phyloP scores from a whole-genome alignment of 2,888 invertebrate species.

The Ditylenchus weischeri region DNA sequence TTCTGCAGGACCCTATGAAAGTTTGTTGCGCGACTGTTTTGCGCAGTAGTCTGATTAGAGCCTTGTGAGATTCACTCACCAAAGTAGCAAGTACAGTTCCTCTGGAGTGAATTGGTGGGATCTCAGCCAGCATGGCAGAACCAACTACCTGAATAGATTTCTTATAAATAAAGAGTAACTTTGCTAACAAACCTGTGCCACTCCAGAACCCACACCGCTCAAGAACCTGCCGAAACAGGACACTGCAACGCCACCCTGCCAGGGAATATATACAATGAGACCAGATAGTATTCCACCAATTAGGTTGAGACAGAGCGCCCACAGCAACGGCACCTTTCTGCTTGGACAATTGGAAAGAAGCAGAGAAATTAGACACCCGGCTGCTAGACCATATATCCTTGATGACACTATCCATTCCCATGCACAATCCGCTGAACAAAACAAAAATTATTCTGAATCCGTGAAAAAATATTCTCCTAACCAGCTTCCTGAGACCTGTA shows the following conservation, averaged over 20 bases:
- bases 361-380: constrained; percentile 48
- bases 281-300: constrained; percentile 44
- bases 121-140: constrained; percentile 49
- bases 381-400: constrained; percentile 50
- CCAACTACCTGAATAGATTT: constrained; percentile 42
- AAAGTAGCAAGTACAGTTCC: constrained; percentile 47
- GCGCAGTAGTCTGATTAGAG: no score
- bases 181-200: constrained; percentile 39
- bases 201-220: constrained; percentile 53
- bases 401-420: constrained; percentile 52
- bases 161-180: not conserved
- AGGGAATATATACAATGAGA: constrained; percentile 38
- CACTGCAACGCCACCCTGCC: constrained; percentile 31
- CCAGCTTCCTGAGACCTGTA: constrained; percentile 32
- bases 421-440: constrained; percentile 41
- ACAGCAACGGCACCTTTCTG: constrained; percentile 33
- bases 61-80: constrained; percentile 25
- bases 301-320: constrained; percentile 40
- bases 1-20: no score
- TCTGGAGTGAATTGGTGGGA: constrained; percentile 43
- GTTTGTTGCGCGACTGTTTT: no score
- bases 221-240: constrained; percentile 46
- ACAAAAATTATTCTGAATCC: not conserved
- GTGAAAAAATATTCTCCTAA: not conserved
- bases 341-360: constrained; percentile 34